Base-by-base conservation (phyloP, 1,140 invertebrate genomes). In the Chrysomallon squamiferum region DNA sequence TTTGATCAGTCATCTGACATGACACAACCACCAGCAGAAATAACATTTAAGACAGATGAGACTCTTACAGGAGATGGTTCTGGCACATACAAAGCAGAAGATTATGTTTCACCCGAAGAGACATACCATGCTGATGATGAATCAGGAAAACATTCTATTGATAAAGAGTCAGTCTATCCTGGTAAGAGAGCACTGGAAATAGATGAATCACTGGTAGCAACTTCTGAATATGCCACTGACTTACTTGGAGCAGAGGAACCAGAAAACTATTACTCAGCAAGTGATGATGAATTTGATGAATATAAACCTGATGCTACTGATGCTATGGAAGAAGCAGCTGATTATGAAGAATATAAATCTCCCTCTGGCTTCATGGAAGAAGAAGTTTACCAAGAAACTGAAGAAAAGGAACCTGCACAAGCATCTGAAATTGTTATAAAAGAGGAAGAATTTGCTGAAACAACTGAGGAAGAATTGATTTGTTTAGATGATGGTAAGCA, bases 361-460 rank as follows among this genome's bases (percentile, higher is more conserved):
- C 83, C 72, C 33, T 82, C 80, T 62, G 81, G 85, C 63, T 85
- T 85, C 59, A 84, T 82, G 54, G 84, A 87, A 74, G 84, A 86
- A 65, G 66, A 84, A 15, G 81, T 85, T 72, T 66, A 70, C n/a
- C 33, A 57, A 32, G 54, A 63, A 33, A 52, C 33, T 18, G 66
- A 56, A 33, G 49, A 25, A 59, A n/a, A 50, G 30, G 30, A 54
- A 54, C 22, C 13, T 2, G 22, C 15, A 38, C 5, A 38, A 38
- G 35, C 35, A 38, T 5, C 35, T 38, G 35, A 5, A 38, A 38
- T 38, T 38, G 35, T 38, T 7, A 38, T 38, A 38, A 29, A 58
- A n/a, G 56, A 60, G 38, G n/a, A 5, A 32, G 50, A 43, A 15
- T 43, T 25, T 50, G 22, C 22, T 35, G 64, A 65, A 33, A 59